These are phyloP conservation scores for Drosophila melanogaster DNA, from an alignment of 1,140 invertebrate species.

Conservation along the genomic window DNA sequence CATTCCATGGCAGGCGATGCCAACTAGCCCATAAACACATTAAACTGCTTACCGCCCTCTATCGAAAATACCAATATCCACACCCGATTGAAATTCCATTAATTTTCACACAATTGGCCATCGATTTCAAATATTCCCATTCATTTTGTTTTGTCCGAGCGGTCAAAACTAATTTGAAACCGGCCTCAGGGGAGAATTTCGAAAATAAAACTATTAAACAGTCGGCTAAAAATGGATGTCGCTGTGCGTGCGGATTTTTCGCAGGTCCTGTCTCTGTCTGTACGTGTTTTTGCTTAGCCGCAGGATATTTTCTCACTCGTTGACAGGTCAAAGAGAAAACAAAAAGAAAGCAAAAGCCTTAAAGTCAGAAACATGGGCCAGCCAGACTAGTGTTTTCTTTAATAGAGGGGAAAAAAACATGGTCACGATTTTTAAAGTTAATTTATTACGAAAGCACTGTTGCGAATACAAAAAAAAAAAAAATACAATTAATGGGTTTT, in stretches of 20 bases:
- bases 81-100: slow-evolving; percentile 10
- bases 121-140: slow-evolving; percentile 18
- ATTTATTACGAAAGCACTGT: too few species aligned
- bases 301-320: slow-evolving; percentile 10
- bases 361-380: background rate
- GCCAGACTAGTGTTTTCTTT: background rate
- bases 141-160: slow-evolving; percentile 17
- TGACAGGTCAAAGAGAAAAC: background rate
- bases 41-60: background rate
- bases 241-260: background rate
- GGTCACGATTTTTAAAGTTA: background rate
- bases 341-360: background rate
- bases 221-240: background rate
- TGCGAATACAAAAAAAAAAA: background rate
- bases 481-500: too few species aligned
- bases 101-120: slow-evolving; percentile 14
- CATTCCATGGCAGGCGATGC: slow-evolving; percentile 3
- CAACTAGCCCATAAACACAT: background rate
- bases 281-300: slow-evolving; percentile 13
- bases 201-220: slow-evolving; percentile 35
- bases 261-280: background rate
- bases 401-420: background rate
- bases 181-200: slow-evolving; percentile 51
- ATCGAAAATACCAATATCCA: background rate
- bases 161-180: slow-evolving; percentile 43